phyloP scores from a whole-genome alignment of 2,888 invertebrate genomes.

The Lasius platythorax region DNA sequence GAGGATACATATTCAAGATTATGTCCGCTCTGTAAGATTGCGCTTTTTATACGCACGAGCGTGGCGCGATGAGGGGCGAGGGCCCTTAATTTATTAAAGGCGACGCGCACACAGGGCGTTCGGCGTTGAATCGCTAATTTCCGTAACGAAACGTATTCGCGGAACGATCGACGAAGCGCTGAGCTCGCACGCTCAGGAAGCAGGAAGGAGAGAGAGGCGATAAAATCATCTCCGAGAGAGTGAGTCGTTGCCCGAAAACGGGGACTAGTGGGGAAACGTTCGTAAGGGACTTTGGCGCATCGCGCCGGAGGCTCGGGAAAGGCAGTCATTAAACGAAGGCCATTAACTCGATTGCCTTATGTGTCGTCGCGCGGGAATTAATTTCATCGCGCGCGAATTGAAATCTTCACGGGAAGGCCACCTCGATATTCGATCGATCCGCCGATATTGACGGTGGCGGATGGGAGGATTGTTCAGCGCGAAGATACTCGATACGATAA shows the following conservation, averaged over 20 bases:
- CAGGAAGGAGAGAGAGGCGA: conserved; percentile 75
- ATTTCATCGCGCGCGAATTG: conserved; percentile 63
- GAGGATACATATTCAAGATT: conserved; percentile 47
- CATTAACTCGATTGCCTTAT: conserved; percentile 69
- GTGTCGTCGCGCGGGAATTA: conserved; percentile 61
- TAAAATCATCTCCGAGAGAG: conserved; percentile 72
- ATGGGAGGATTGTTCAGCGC: background rate
- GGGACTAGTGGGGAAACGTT: conserved; percentile 66
- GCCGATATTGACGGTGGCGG: background rate
- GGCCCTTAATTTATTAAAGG: conserved; percentile 59
- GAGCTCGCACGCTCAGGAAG: conserved; percentile 67
- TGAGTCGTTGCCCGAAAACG: conserved; percentile 79
- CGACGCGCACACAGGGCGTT: conserved; percentile 45
- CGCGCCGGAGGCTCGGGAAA: conserved; percentile 45
- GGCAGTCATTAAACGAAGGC: conserved; percentile 71
- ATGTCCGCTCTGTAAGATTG: conserved; percentile 38
- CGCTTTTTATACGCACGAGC: conserved; percentile 38
- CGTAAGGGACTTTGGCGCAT: conserved; percentile 51
- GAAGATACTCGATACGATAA: background rate
- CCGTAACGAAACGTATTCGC: conserved; percentile 69
- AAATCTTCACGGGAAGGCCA: conserved; percentile 33
- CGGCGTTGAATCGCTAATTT: conserved; percentile 68
- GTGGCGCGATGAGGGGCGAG: conserved; percentile 1
- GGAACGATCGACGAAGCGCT: conserved; percentile 65
- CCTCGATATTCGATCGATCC: conserved; percentile 17